Conservation (phyloP, 2,888 invertebrate species). For the Druceiella hillmani region DNA sequence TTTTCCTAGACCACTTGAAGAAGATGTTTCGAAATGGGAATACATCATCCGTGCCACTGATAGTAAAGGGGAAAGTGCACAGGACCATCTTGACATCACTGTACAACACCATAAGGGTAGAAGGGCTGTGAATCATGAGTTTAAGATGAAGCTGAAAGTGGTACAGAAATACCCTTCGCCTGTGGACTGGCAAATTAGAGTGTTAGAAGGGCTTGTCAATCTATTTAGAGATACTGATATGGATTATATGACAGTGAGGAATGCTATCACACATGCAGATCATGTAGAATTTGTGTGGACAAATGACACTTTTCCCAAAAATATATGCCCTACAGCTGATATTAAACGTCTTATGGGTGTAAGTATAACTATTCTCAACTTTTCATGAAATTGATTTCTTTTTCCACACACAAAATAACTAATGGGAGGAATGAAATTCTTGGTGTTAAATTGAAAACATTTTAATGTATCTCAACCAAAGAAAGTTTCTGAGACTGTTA, state of each 20-base stretch:
- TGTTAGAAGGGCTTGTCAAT: conserved; percentile 53
- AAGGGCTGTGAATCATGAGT: conserved; percentile 77
- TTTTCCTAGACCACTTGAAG: conserved; percentile 65
- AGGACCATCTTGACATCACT: conserved; percentile 68
- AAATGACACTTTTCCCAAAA: conserved; percentile 77
- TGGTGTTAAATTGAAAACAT: too few species aligned
- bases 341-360: conserved; percentile 65
- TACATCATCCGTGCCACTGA: conserved; percentile 79
- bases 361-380: too few species aligned
- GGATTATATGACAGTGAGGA: conserved; percentile 65
- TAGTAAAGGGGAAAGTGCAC: conserved; percentile 64
- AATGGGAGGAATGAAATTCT: too few species aligned
- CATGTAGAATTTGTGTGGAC: conserved; percentile 74
- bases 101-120: conserved; percentile 78
- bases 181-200: conserved; percentile 73
- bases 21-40: conserved; percentile 75
- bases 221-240: conserved; percentile 57
- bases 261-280: conserved; percentile 54
- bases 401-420: too few species aligned
- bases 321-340: conserved; percentile 70
- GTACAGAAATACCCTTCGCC: conserved; percentile 59
- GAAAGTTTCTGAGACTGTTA: too few species aligned
- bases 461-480: too few species aligned
- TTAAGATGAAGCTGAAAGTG: conserved; percentile 59
- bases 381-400: too few species aligned